These are phyloP conservation scores for Xiphorhynchus elegans DNA, from an alignment of 2,113 vertebrate genomes.

Conservation along the genomic window DNA sequence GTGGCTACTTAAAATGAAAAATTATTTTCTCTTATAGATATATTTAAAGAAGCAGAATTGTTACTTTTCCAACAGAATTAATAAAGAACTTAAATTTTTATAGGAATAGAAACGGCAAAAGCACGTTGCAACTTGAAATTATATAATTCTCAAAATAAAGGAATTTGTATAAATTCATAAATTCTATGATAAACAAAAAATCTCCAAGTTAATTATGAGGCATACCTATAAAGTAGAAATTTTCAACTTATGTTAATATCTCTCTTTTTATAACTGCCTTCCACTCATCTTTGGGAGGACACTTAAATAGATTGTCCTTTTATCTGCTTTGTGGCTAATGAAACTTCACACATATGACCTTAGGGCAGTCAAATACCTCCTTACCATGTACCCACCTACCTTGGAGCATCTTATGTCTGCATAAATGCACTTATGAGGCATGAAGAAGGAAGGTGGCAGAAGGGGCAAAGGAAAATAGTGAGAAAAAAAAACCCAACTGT, in stretches of 20 bases:
- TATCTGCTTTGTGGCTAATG: neutral
- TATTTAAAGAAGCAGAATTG: neutral
- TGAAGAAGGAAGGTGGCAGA: neutral
- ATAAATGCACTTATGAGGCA: neutral
- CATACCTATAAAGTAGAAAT: neutral
- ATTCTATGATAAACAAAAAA: neutral
- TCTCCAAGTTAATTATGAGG: neutral
- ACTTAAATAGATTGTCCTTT: neutral
- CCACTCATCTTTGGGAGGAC: neutral
- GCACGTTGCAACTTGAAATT: neutral
- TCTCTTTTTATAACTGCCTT: neutral
- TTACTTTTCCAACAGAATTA: neutral
- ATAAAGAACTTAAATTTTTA: neutral
- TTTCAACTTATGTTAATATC: neutral
- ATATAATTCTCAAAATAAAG: neutral
- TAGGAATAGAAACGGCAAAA: neutral
- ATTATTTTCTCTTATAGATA: neutral
- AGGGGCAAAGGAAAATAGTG: neutral
- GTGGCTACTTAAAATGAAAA: neutral
- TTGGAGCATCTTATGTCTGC: neutral
- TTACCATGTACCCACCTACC: neutral
- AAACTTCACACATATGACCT: neutral
- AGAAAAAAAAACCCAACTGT: neutral
- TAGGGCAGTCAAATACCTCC: neutral
- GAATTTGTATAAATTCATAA: neutral